Conservation (phyloP, 2,888 invertebrate genomes). For the Eristalis pertinax region DNA sequence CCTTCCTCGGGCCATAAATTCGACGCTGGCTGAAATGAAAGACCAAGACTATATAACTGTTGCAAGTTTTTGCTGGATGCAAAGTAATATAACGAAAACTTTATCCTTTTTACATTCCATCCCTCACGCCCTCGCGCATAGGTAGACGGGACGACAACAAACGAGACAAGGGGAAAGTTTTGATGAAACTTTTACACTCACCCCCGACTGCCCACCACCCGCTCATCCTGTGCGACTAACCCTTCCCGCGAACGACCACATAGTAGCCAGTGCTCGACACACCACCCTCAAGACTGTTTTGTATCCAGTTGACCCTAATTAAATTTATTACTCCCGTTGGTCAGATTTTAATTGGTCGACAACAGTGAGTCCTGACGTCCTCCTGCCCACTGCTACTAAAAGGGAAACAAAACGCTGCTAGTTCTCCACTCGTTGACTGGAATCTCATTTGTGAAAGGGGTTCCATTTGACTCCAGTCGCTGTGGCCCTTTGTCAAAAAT, state of each 20-base stretch:
- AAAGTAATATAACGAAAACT: slow-evolving; percentile 40
- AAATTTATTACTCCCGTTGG: slow-evolving; percentile 60
- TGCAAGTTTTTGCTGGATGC: slow-evolving; percentile 41
- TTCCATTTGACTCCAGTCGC: not conserved
- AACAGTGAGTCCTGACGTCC: not conserved
- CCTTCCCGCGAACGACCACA: not conserved
- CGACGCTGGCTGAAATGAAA: slow-evolving; percentile 12
- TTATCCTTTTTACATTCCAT: slow-evolving; percentile 8
- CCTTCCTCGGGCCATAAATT: slow-evolving; percentile 25
- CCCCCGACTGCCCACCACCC: not conserved
- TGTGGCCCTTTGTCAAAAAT: not conserved
- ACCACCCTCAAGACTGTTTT: not conserved
- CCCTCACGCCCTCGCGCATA: not conserved
- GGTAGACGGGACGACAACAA: not conserved
- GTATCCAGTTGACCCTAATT: slow-evolving; percentile 59
- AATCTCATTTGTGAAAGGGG: slow-evolving; percentile 2
- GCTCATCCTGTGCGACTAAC: not conserved
- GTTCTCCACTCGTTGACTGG: not conserved
- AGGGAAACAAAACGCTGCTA: not conserved
- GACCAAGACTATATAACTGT: slow-evolving; percentile 38
- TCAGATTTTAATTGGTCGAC: slow-evolving; percentile 51
- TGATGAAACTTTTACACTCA: slow-evolving; percentile 29
- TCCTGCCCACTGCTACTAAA: not conserved
- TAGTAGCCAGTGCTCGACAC: not conserved
- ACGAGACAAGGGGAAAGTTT: slow-evolving; percentile 27